These are phyloP conservation scores for Perodicticus potto DNA, from an alignment of 2,797 vertebrate species.

Conservation along the genomic window DNA sequence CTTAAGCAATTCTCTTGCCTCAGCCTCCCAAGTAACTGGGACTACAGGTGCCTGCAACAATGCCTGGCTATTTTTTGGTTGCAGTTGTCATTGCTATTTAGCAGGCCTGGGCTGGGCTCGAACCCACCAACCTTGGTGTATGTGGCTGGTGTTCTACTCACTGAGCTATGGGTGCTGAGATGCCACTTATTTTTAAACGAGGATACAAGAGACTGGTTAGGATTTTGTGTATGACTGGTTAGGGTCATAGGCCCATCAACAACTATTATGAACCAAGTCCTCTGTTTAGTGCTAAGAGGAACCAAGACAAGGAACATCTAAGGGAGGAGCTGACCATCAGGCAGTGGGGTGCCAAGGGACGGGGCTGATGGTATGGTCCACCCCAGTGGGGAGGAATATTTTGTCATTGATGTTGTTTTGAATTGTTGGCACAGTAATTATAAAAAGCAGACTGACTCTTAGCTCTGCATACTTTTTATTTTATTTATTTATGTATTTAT, in stretches of 20 bases:
- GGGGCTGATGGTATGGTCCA: rapidly evolving
- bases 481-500: background rate
- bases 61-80: no score
- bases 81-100: no score
- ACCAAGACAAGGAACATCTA: background rate
- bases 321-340: background rate
- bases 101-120: no score
- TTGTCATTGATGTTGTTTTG: background rate
- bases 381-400: background rate
- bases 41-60: no score
- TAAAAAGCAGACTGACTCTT: background rate
- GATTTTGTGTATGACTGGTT: background rate
- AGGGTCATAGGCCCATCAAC: background rate
- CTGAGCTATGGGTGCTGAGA: no score
- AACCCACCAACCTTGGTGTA: no score
- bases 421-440: background rate
- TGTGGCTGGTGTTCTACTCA: no score
- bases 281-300: background rate
- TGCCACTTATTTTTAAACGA: background rate
- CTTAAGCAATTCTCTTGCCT: no score
- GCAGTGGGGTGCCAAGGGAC: background rate
- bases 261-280: background rate
- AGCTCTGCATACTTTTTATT: background rate
- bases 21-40: no score
- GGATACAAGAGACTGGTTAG: background rate